A percentile compares a stretch with the other conserved stretches of the same genome.
These are phyloP conservation scores for Enteromius paludinosus DNA, from an alignment of 2,797 vertebrate species.

Conservation along the genomic window DNA sequence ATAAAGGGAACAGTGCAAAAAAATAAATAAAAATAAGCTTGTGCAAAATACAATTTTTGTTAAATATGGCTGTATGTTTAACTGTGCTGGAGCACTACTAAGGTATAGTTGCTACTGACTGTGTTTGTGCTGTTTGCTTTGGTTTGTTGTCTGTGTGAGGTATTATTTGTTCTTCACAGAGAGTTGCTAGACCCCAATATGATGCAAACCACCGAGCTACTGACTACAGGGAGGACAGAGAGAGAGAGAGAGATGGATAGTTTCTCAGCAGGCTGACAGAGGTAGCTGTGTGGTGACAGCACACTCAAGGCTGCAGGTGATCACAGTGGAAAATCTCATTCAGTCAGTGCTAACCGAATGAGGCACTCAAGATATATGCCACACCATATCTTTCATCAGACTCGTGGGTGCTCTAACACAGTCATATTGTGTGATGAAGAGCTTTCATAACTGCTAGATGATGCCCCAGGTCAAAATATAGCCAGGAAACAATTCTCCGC, in stretches of 20 bases:
- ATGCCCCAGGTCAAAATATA: constrained; percentile 15
- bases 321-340: constrained; percentile 40
- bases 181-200: constrained; percentile 46
- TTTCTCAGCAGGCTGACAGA: constrained; percentile 58
- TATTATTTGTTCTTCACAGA: constrained; percentile 55
- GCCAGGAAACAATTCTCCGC: neutral
- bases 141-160: constrained; percentile 37
- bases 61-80: constrained; percentile 13
- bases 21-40: neutral
- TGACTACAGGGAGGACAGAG: constrained; percentile 18
- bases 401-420: constrained; percentile 12
- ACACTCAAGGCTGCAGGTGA: constrained; percentile 43
- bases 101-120: neutral
- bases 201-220: constrained; percentile 45
- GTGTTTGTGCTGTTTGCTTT: constrained; percentile 33
- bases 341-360: neutral
- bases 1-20: neutral
- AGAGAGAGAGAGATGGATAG: constrained; percentile 22
- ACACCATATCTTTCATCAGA: constrained; percentile 20
- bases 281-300: constrained; percentile 59
- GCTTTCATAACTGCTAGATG: constrained; percentile 20
- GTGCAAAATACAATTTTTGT: neutral
- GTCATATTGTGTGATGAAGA: constrained; percentile 22
- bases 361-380: neutral
- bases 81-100: neutral